These are phyloP conservation scores for Phlogophora meticulosa DNA, from an alignment of 2,888 invertebrate genomes.

Conservation along the genomic window DNA sequence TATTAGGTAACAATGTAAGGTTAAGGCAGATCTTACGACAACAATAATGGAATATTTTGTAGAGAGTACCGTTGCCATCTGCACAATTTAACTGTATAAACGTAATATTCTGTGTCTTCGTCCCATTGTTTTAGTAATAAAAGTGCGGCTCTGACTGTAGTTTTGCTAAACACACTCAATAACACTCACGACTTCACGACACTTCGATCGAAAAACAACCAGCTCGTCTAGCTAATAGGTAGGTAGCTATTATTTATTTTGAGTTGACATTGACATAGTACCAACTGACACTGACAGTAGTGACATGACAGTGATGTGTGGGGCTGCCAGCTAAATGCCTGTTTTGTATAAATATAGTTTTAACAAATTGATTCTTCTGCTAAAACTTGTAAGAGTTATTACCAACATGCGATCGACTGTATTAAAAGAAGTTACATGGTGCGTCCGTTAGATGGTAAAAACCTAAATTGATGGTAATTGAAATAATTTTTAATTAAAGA, in stretches of 20 bases:
- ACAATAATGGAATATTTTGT: conserved; percentile 16
- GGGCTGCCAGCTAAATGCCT: too few relatives aligned
- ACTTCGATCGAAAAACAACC: neutral
- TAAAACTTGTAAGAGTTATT: too few relatives aligned
- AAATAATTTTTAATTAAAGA: too few relatives aligned
- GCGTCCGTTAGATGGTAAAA: too few relatives aligned
- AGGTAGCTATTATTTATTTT: conserved; percentile 36
- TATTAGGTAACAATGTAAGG: conserved; percentile 55
- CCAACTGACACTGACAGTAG: too few relatives aligned
- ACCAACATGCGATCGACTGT: too few relatives aligned
- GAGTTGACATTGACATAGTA: conserved; percentile 4
- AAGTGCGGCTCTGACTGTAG: neutral
- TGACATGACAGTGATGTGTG: too few relatives aligned
- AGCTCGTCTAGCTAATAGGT: neutral
- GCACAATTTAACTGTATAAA: conserved; percentile 17
- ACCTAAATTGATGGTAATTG: too few relatives aligned
- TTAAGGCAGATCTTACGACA: conserved; percentile 13
- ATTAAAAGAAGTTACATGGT: too few relatives aligned
- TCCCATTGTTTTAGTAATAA: conserved; percentile 15
- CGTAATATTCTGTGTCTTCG: conserved; percentile 8
- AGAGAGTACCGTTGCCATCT: neutral
- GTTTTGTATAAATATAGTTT: too few relatives aligned
- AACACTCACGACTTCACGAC: neutral
- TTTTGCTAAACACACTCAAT: neutral
- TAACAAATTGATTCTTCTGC: too few relatives aligned